Percentiles rank a stretch among this genome's conserved stretches.
Conservation (phyloP, 2,888 invertebrate species). For the Antitype chi region DNA sequence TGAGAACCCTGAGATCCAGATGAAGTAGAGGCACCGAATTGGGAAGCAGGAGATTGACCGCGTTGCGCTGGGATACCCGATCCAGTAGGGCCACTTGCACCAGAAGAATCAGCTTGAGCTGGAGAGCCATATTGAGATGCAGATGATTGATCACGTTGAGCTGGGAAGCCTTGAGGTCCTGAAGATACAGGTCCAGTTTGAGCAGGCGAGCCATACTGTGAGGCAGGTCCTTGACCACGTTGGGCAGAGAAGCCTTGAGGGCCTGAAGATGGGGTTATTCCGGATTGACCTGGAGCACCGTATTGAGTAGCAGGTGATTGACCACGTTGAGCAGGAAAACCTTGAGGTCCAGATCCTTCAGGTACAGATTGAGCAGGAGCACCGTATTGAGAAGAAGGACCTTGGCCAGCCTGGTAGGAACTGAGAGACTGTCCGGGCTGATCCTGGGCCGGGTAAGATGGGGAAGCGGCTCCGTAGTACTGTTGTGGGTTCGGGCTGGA, state of each 20-base stretch:
- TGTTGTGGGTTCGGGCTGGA: slow-evolving; percentile 66
- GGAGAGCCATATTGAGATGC: slow-evolving; percentile 29
- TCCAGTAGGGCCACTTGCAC: slow-evolving; percentile 27
- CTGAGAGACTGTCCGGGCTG: slow-evolving; percentile 40
- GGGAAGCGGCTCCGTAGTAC: slow-evolving; percentile 64
- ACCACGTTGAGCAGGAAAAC: slow-evolving; percentile 20
- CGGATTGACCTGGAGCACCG: slow-evolving; percentile 40
- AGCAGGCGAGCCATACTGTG: slow-evolving; percentile 39
- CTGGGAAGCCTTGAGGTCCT: slow-evolving; percentile 16
- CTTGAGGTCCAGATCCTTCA: slow-evolving; percentile 47
- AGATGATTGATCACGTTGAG: slow-evolving; percentile 24
- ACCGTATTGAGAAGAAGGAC: slow-evolving; percentile 44
- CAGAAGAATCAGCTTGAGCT: slow-evolving; percentile 54
- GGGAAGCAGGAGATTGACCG: slow-evolving; percentile 38
- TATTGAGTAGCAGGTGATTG: slow-evolving; percentile 37
- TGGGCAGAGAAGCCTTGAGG: too few species aligned
- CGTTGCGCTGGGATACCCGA: slow-evolving; percentile 35
- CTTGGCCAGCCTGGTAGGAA: slow-evolving; percentile 16
- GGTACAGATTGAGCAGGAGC: slow-evolving; percentile 22
- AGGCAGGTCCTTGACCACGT: slow-evolving; percentile 10
- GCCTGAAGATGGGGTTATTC: too few species aligned
- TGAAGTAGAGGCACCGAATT: slow-evolving; percentile 27
- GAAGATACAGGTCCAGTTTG: slow-evolving; percentile 24
- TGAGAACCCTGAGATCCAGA: slow-evolving; percentile 36
- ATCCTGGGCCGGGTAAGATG: slow-evolving; percentile 56